Base-by-base conservation (phyloP, 2,888 invertebrate genomes). In the Lissonota sp. region DNA sequence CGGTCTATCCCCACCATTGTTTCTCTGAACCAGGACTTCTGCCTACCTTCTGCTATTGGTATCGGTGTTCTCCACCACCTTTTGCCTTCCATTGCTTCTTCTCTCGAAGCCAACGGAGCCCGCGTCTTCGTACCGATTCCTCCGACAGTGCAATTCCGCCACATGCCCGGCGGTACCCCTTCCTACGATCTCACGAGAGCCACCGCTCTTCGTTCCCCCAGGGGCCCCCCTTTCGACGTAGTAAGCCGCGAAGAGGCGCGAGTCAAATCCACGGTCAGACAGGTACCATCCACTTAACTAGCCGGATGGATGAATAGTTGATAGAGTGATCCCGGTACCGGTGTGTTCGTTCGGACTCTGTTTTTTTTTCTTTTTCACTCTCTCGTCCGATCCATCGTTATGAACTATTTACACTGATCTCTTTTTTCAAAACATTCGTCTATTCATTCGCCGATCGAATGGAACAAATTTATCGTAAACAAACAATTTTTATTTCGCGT, bases 271-370 rank as follows among this genome's bases (percentile, higher is more conserved):
- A 86, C 86, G 87, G 86, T 80, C 91, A 92, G 92, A 92, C 91
- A 90, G 89, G 90, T 90, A 91, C 89, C 91, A 91, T 92, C 91
- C 92, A 90, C 91, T 90, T 89, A 86, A 88, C 91, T 87, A 87
- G 88, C 88, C 90, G 92, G 92, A 92, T 92, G 92, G 91, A 89
- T 85, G 82, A 84, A 86, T 87, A 87, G 87, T 86, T 80, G 84
- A 86, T 86, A 85, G 67, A 76, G 79, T 81, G 75, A 81, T 76
- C 73, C 73, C 79, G 70, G 72, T 75, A 63, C 78, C 76, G 75
- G 87, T 87, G 86, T 14, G 53, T 53, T 85, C 86, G 84, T 86
- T 75, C 51, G 39, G 70, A 60, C 46, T n/a, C 40, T 39, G 10
- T 39, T 39, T 14, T 39, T 10, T 10, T 49, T 39, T 40, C 49